Evolutionary conservation across 2,113 vertebrate species (phyloP), one percentile per base, ranked within the genome.

Genomic region (Mellivora capensis): DNA sequence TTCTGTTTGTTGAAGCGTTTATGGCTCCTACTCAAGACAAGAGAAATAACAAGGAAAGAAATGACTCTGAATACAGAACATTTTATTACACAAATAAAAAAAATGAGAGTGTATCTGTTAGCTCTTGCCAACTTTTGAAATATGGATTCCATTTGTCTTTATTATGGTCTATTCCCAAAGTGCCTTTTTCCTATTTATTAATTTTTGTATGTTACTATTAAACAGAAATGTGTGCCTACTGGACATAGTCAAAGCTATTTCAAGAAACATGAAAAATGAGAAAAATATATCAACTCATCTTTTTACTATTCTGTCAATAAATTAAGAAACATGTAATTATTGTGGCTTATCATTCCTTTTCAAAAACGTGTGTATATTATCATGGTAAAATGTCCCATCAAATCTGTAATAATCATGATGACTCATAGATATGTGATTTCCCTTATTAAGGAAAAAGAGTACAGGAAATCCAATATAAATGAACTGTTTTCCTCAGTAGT

Each of bases 81-180:
- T 96, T 98, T 98, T 98, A 98, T 98, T 92, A 97, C 94, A 96
- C 67, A 95, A 97, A 96, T 96, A 97, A 97, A 98, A 91, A 96
- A 98, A 97, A 95, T 84, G 95, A 96, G 93, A 97, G 69, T 31
- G 5, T 95, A 97, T 98, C 94, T 97, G 96, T 97, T 97, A 93
- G 95, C 90, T 97, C 95, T 93, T 96, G 97, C 98, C 98, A 98
- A 98, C 97, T 98, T 98, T 97, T 97, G 97, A 98, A 98, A 98
- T 98, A 98, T 98, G 98, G 97, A 97, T 97, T 98, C 97, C 96
- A 98, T 98, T 98, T 98, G 97, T 97, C 95, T 98, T 96, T 97
- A 97, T 97, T 97, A 95, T 44, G 88, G 88, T 86, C 85, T 97
- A 94, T 97, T 98, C 97, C 98, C 96, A 85, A 20, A 61, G 96